Percentiles rank a stretch among this genome's conserved stretches.
Evolutionary conservation across 2,888 invertebrate genomes (phyloP).

Genomic region (Drosophila pseudotalamancana): DNA sequence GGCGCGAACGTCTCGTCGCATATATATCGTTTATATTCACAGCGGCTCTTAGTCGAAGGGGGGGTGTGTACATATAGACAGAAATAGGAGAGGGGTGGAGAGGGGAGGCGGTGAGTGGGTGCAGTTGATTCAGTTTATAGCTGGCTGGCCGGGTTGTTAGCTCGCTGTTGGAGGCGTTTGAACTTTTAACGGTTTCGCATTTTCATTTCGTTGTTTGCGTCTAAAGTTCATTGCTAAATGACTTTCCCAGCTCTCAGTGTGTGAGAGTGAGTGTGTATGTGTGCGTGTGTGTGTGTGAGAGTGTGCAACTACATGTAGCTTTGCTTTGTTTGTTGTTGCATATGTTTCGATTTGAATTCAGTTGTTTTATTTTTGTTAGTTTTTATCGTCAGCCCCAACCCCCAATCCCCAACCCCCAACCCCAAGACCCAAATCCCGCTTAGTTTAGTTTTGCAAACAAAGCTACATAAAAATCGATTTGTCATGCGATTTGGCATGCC

Average conservation of each 20-base stretch:
- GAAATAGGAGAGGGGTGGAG: too few relatives aligned
- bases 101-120: background rate
- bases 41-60: background rate
- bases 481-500: slow-evolving; percentile 27
- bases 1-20: slow-evolving; percentile 26
- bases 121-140: slow-evolving; percentile 31
- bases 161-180: slow-evolving; percentile 59
- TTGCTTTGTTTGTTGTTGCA: slow-evolving; percentile 19
- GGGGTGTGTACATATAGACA: background rate
- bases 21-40: slow-evolving; percentile 17
- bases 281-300: background rate
- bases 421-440: background rate
- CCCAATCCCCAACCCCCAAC: background rate
- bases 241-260: slow-evolving; percentile 36
- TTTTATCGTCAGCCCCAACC: slow-evolving; percentile 41
- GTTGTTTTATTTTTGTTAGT: slow-evolving; percentile 26
- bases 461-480: slow-evolving; percentile 54
- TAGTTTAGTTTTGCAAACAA: slow-evolving; percentile 35
- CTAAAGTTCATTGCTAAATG: slow-evolving; percentile 62
- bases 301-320: slow-evolving; percentile 15
- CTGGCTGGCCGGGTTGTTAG: slow-evolving; percentile 50
- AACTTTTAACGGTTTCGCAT: slow-evolving; percentile 71
- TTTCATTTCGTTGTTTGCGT: slow-evolving; percentile 46
- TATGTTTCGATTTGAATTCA: slow-evolving; percentile 35
- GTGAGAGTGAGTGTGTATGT: background rate